Evolutionary conservation across 2,888 invertebrate species (phyloP).

Genomic region (Nebria brevicollis): DNA sequence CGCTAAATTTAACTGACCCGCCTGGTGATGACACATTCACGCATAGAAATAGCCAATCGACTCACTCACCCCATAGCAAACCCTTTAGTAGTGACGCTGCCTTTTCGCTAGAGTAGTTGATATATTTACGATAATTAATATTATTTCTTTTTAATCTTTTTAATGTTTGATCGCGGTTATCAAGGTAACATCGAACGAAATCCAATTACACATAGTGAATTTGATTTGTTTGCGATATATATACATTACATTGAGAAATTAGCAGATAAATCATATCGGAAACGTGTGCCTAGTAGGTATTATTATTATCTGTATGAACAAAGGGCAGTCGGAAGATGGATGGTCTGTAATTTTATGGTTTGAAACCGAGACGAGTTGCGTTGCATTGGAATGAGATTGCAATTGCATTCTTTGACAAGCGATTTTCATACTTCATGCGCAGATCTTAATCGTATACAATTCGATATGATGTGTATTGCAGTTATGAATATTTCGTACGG

Average conservation of each 20-base stretch:
- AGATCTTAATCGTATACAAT: neutral
- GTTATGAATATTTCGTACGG: no score
- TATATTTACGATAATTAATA: neutral
- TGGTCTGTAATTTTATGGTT: neutral
- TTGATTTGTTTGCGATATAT: neutral
- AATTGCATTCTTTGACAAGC: neutral
- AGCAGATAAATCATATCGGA: constrained; percentile 12
- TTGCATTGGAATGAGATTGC: neutral
- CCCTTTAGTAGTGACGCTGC: neutral
- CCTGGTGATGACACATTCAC: constrained; percentile 39
- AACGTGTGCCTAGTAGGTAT: neutral
- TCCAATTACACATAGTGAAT: neutral
- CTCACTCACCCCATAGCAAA: neutral
- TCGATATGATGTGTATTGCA: neutral
- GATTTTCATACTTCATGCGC: neutral
- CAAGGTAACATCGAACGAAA: neutral
- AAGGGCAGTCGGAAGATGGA: neutral
- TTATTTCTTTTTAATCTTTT: neutral
- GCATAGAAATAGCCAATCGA: constrained; percentile 18
- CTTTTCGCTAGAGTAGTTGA: neutral
- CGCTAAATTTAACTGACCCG: constrained; percentile 37
- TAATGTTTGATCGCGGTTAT: neutral
- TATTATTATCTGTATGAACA: constrained; percentile 1
- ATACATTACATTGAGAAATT: constrained; percentile 2
- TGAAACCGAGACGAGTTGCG: neutral